A percentile compares a stretch with the other conserved stretches of the same genome.
Conservation (phyloP, 2,888 invertebrate species). For the Leptinotarsa juncta region DNA sequence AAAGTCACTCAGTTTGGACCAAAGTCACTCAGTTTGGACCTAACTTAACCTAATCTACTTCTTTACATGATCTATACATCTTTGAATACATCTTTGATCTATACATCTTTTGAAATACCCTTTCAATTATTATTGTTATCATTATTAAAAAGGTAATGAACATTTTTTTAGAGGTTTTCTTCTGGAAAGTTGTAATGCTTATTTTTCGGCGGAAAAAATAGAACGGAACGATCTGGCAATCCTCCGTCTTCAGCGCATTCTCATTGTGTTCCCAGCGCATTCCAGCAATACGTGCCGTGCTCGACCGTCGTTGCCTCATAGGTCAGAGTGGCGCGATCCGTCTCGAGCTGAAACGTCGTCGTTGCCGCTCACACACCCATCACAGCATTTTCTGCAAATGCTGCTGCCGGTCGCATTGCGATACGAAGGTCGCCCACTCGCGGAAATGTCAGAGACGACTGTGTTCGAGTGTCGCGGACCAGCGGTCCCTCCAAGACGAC, state of each 20-base stretch:
- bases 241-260: conserved; percentile 5
- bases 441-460: conserved; percentile 49
- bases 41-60: too few species aligned
- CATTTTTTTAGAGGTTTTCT: too few species aligned
- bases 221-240: background rate
- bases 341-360: background rate
- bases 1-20: too few species aligned
- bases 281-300: conserved; percentile 18
- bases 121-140: too few species aligned
- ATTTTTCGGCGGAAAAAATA: too few species aligned
- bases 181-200: too few species aligned
- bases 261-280: conserved; percentile 22
- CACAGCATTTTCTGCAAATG: conserved; percentile 5
- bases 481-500: background rate
- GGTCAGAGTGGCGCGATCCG: conserved; percentile 30
- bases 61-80: too few species aligned
- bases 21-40: too few species aligned
- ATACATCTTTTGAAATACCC: too few species aligned
- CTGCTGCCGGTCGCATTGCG: background rate
- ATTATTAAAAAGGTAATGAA: too few species aligned
- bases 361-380: conserved; percentile 10
- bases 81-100: too few species aligned
- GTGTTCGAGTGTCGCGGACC: conserved; percentile 2
- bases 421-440: conserved; percentile 53
- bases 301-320: conserved; percentile 36